Conservation (phyloP, 2,797 vertebrate genomes). For the Notolabrus celidotus region DNA sequence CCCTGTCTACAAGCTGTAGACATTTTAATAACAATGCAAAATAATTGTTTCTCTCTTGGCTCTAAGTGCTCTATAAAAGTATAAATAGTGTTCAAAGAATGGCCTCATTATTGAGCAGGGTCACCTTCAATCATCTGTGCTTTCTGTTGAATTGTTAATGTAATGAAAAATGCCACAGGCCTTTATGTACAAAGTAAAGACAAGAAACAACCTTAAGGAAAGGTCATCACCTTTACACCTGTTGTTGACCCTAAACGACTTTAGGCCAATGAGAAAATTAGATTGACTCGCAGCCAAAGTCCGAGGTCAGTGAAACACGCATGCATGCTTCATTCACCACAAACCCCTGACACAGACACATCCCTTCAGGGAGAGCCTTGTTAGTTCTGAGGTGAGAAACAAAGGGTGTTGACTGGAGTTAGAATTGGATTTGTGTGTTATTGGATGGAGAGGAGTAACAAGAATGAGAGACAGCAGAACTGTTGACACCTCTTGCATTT, state of each 20-base stretch:
- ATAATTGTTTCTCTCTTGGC: neutral
- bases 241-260: neutral
- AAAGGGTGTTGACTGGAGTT: slow-evolving; percentile 30
- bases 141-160: neutral
- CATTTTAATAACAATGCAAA: neutral
- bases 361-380: slow-evolving; percentile 15
- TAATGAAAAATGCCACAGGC: neutral
- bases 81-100: neutral
- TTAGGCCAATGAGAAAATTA: neutral
- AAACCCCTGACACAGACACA: neutral
- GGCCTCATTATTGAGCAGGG: neutral
- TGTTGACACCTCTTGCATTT: slow-evolving; percentile 42
- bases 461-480: slow-evolving; percentile 15
- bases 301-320: slow-evolving; percentile 13
- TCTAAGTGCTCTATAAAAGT: neutral
- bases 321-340: neutral
- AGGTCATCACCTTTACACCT: neutral
- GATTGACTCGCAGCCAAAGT: neutral
- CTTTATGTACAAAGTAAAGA: neutral
- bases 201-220: neutral
- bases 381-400: slow-evolving; percentile 34
- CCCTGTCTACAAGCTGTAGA: neutral
- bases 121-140: neutral
- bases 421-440: slow-evolving; percentile 49
- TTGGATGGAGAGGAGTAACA: slow-evolving; percentile 38